Evolutionary conservation across 2,888 invertebrate genomes (phyloP).

Genomic region (Vanessa cardui): DNA sequence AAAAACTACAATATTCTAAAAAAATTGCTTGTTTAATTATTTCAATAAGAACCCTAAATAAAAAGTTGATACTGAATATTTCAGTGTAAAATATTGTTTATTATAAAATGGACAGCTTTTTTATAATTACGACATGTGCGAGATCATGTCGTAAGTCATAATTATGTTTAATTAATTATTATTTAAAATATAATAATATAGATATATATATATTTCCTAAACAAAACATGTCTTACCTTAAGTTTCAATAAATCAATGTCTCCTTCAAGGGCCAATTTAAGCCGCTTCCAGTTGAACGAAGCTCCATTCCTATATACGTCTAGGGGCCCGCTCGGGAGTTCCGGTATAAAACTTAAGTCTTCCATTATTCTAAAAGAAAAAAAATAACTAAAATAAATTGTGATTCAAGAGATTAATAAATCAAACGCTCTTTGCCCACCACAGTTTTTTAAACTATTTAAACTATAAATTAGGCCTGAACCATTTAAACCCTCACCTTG

Average conservation of each 20-base stretch:
- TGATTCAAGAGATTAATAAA: background rate
- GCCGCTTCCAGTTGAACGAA: conserved; percentile 93
- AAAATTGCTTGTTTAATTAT: too few species aligned
- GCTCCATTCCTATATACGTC: conserved; percentile 90
- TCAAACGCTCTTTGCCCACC: background rate
- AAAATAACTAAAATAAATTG: conserved; percentile 1
- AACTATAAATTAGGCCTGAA: conserved; percentile 22
- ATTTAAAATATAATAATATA: background rate
- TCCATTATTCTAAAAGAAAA: conserved; percentile 59
- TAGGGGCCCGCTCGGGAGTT: conserved; percentile 89
- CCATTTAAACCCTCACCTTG: conserved; percentile 40
- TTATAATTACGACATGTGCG: too few species aligned
- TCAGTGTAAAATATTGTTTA: too few species aligned
- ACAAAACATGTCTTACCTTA: conserved; percentile 84
- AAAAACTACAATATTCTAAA: too few species aligned
- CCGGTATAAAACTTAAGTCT: conserved; percentile 85
- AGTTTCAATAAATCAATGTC: conserved; percentile 86
- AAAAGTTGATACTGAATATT: too few species aligned
- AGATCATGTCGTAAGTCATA: too few species aligned
- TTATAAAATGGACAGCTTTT: too few species aligned
- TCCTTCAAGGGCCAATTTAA: conserved; percentile 91
- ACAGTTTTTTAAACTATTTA: conserved; percentile 17
- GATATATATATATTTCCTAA: background rate
- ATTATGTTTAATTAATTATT: background rate
- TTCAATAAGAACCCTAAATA: too few species aligned